Evolutionary conservation across 2,888 invertebrate species (phyloP), one percentile per base, ranked within the genome.

Genomic region (Synergus laeviventris): DNA sequence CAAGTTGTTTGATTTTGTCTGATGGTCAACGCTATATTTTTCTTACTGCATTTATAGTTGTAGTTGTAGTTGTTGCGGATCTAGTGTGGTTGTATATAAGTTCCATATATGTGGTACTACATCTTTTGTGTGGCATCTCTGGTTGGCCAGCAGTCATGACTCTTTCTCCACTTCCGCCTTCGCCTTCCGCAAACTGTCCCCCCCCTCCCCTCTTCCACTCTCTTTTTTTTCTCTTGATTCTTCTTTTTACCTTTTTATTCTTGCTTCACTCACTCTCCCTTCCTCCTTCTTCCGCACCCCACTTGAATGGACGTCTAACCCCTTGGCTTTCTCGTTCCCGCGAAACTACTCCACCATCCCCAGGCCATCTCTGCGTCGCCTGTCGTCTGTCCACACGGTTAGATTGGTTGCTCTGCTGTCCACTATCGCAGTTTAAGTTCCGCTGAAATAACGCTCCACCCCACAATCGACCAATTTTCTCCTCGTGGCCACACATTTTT

Each of bases 321-420:
- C 73, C 76, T 76, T 75, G 39, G 61, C 61, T 76, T 75, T 59
- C 49, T 42, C 59, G 38, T 60, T 36, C 24, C 62, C 73, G 49
- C 73, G 49, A 21, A 59, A 21, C 64, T 61, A 61, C 54, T 36
- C 70, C 45, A 45, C 74, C 80, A 75, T 81, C 78, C 81, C 79
- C 79, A 81, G 74, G 75, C 76, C 74, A 76, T 78, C 79, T 74
- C 79, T 75, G 83, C 81, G 78, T 73, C 82, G 83, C 81, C 84
- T 84, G 86, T 86, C 88, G 86, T 86, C 86, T 83, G 86, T 84
- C 84, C 77, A 82, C 85, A 86, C 83, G 80, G 86, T 86, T 89
- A 88, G 88, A 76, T 74, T 70, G 70, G 70, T 16, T 49, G 45
- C 49, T 49, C 70, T 9, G 36, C 70, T 49, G 70, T 70, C 31